phyloP scores from a whole-genome alignment of 2,797 vertebrate genomes.

The Falco peregrinus region DNA sequence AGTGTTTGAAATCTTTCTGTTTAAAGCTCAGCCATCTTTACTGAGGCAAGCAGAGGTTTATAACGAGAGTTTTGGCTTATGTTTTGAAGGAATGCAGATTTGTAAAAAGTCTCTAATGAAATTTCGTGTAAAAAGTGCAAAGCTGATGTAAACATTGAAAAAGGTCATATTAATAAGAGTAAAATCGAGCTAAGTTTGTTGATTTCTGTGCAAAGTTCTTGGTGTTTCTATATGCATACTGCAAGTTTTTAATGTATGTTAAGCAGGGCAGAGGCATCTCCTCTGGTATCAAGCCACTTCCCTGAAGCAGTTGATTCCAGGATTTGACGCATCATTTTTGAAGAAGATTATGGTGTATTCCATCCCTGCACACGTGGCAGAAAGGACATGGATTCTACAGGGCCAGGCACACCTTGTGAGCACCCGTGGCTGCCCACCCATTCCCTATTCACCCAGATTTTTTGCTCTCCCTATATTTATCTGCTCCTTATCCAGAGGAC shows the following conservation, averaged over 20 bases:
- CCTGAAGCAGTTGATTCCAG: background rate
- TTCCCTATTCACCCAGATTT: rapidly evolving
- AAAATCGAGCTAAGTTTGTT: background rate
- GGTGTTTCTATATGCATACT: rapidly evolving
- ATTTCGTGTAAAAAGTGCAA: background rate
- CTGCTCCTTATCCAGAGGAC: no score
- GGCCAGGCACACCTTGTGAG: rapidly evolving
- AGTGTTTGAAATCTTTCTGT: background rate
- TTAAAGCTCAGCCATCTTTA: background rate
- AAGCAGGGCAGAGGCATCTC: background rate
- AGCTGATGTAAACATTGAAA: background rate
- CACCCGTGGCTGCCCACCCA: background rate
- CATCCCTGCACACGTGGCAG: background rate
- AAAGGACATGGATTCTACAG: rapidly evolving
- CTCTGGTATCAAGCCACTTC: background rate
- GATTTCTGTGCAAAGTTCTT: background rate
- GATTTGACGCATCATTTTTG: background rate
- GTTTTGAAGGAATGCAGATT: background rate
- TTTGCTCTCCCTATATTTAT: rapidly evolving
- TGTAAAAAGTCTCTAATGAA: background rate
- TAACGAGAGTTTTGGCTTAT: background rate
- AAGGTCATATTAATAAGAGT: background rate
- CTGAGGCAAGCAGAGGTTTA: background rate
- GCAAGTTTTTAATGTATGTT: background rate
- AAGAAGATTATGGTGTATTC: rapidly evolving